These are phyloP conservation scores for Lepeophtheirus salmonis DNA, from an alignment of 1,140 invertebrate genomes.

Conservation along the genomic window DNA sequence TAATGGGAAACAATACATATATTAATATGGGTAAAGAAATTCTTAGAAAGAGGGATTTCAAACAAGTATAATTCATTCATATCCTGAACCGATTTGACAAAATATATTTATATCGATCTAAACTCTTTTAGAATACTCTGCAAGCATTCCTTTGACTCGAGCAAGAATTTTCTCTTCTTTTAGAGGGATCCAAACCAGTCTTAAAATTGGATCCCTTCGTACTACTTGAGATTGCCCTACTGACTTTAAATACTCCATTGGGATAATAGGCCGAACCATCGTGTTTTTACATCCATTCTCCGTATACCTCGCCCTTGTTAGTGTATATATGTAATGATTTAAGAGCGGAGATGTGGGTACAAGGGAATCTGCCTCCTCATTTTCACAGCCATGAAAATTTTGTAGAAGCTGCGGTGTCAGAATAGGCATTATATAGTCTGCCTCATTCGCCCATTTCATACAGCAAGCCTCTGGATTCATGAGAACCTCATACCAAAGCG, in stretches of 20 bases:
- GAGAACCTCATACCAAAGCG: slow-evolving; percentile 12
- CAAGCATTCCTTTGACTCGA: slow-evolving; percentile 1
- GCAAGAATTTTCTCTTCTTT: not conserved
- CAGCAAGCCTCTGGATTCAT: slow-evolving; percentile 12
- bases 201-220: not conserved
- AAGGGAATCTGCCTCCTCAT: not conserved
- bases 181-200: slow-evolving; percentile 5
- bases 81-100: no score
- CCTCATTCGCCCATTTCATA: slow-evolving; percentile 12
- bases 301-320: not conserved
- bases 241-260: not conserved
- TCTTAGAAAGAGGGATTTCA: no score
- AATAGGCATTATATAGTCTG: slow-evolving; percentile 10
- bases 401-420: slow-evolving; percentile 6
- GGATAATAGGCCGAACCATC: slow-evolving; percentile 8
- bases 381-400: slow-evolving; percentile 1
- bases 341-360: slow-evolving; percentile 6
- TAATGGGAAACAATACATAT: no score
- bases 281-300: slow-evolving; percentile 8
- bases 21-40: no score
- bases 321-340: slow-evolving; percentile 2
- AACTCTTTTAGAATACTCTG: not conserved
- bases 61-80: no score
- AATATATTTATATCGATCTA: no score
- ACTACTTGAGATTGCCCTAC: not conserved